Evolutionary conservation across 2,113 vertebrate species (phyloP).

Genomic region (Oriolus oriolus): DNA sequence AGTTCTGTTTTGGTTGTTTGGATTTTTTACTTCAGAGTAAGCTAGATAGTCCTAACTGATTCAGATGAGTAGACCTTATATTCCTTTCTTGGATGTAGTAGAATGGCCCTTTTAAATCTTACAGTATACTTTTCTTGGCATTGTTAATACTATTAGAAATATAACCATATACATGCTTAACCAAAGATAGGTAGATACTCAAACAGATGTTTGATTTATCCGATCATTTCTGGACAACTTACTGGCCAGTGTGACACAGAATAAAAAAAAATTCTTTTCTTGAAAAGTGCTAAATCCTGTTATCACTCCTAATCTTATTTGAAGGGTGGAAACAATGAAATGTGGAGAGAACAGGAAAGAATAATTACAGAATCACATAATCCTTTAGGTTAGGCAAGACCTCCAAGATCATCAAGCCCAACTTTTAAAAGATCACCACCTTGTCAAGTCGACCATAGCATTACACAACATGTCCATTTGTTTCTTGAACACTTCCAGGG

Average conservation of each 20-base stretch:
- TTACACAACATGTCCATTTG: fast-evolving
- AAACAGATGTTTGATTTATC: neutral
- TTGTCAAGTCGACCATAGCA: neutral
- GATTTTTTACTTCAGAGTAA: neutral
- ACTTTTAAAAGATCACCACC: neutral
- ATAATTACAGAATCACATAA: neutral
- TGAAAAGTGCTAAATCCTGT: neutral
- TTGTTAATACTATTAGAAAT: neutral
- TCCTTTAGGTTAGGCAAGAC: neutral
- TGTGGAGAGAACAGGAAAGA: neutral
- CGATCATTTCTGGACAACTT: neutral
- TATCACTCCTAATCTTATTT: neutral
- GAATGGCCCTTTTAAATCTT: neutral
- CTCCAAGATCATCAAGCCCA: neutral
- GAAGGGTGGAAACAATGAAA: neutral
- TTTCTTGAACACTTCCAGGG: neutral
- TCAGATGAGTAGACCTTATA: neutral
- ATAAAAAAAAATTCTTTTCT: neutral
- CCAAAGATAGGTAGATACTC: neutral
- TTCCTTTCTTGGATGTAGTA: neutral
- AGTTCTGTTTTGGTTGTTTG: neutral
- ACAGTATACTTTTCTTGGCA: neutral
- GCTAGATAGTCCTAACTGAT: neutral
- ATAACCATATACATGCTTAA: neutral
- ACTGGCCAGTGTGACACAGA: neutral